Evolutionary conservation across 2,888 invertebrate genomes (phyloP), one percentile per base, ranked within the genome.

Genomic region (Polietes domitor): DNA sequence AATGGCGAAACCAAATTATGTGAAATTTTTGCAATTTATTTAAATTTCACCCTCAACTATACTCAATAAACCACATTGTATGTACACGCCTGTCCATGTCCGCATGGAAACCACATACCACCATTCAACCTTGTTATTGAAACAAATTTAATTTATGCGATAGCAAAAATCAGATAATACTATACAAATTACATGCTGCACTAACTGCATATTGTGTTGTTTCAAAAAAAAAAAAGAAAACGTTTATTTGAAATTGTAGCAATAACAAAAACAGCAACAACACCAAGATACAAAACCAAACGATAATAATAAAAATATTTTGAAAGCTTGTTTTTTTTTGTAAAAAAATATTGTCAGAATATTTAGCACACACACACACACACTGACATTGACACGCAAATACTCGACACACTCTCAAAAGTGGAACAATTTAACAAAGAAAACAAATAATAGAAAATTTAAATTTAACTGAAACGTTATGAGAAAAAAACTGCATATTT

Each of bases 401-500:
- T 19, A 55, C 61, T 50, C 47, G 17, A 77, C 19, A 71, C 71
- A 63, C 77, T 77, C 72, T 53, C 61, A 68, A 79, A 82, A 79
- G 73, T 79, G 83, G 76, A 79, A 82, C 79, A 83, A 79, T 70
- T 79, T 72, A 43, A 68, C 32, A 32, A 21, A 55, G 3, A 43
- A 26, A 61, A 61, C n/a, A 47, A 65, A 21, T 75, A 77, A 43
- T 41, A 43, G 24, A 24, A 68, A 32, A 17, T 3, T 47, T 2
- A 47, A 47, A 47, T 47, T 47, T 47, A 47, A 47, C 15, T 47
- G n/a, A 47, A 47, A 47, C n/a, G 47, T 47, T 47, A 47, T 47
- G 32, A 50, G 12, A 55, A 63, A 7, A 28, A n/a, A 37, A 53
- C 47, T 47, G 47, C 47, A 47, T 47, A 47, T 47, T 47, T 47